A percentile compares a stretch with the other conserved stretches of the same genome.
phyloP scores from a whole-genome alignment of 2,113 vertebrate species.

The Varanus salvator region DNA sequence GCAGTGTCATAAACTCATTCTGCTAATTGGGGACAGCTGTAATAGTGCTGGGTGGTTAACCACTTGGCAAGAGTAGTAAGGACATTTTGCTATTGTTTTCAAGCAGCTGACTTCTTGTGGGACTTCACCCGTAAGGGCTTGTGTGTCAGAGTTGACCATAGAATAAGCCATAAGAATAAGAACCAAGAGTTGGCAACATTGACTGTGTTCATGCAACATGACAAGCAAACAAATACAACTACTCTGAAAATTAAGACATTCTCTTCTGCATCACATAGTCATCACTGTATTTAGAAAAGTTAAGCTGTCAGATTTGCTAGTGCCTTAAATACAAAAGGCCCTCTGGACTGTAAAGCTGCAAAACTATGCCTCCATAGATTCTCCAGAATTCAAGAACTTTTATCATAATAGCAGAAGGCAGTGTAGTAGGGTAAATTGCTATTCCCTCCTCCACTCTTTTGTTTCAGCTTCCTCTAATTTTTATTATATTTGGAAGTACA shows the following conservation, averaged over 20 bases:
- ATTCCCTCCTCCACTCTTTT: background rate
- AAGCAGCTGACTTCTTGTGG: too few relatives aligned
- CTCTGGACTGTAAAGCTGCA: background rate
- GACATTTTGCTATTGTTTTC: too few relatives aligned
- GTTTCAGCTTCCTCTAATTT: background rate
- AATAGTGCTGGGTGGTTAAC: background rate
- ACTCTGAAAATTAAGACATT: too few relatives aligned
- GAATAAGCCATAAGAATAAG: too few relatives aligned
- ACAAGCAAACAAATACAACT: too few relatives aligned
- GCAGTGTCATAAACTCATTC: constrained; percentile 37
- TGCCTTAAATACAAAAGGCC: background rate
- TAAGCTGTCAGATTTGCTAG: background rate
- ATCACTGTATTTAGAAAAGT: background rate
- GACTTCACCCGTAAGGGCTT: too few relatives aligned
- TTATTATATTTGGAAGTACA: background rate
- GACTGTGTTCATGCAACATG: too few relatives aligned
- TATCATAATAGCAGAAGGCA: background rate
- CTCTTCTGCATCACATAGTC: background rate
- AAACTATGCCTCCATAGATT: background rate
- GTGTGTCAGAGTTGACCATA: too few relatives aligned
- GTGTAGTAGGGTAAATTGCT: background rate
- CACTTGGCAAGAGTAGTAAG: too few relatives aligned
- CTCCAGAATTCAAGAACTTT: background rate
- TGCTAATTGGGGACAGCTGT: background rate
- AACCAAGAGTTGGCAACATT: too few relatives aligned